Percentiles rank a stretch among this genome's conserved stretches.
Conservation (phyloP, 2,113 vertebrate species). For the Urocitellus parryii region DNA sequence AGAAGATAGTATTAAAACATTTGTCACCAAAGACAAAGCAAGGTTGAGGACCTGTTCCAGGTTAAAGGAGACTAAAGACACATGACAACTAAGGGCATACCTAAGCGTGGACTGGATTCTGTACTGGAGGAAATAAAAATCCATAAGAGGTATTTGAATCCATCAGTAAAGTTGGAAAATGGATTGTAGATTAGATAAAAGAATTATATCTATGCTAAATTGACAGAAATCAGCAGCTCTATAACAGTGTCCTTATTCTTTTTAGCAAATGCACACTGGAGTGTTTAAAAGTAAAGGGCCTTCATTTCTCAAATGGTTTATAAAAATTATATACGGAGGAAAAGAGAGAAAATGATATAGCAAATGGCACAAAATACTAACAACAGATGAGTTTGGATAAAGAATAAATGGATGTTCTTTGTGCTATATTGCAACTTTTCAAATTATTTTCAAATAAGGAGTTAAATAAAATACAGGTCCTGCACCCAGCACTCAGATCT, state of each 20-base stretch:
- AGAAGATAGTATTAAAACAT: not conserved
- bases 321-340: conserved; percentile 1
- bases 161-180: conserved; percentile 33
- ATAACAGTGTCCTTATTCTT: not conserved
- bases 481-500: not conserved
- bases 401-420: not conserved
- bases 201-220: not conserved
- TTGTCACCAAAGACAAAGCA: not conserved
- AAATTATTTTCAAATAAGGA: conserved; percentile 25
- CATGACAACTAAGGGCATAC: not conserved
- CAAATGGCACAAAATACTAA: not conserved
- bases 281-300: not conserved
- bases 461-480: not conserved
- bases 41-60: not conserved
- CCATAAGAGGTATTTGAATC: not conserved
- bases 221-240: not conserved
- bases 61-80: not conserved
- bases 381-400: not conserved
- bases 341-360: not conserved
- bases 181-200: not conserved
- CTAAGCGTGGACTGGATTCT: not conserved
- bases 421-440: conserved; percentile 24
- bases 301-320: not conserved
- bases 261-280: not conserved
- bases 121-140: not conserved